A percentile compares a stretch with the other conserved stretches of the same genome.
phyloP scores from a whole-genome alignment of 2,797 vertebrate species.

The Gambelia wislizenii region DNA sequence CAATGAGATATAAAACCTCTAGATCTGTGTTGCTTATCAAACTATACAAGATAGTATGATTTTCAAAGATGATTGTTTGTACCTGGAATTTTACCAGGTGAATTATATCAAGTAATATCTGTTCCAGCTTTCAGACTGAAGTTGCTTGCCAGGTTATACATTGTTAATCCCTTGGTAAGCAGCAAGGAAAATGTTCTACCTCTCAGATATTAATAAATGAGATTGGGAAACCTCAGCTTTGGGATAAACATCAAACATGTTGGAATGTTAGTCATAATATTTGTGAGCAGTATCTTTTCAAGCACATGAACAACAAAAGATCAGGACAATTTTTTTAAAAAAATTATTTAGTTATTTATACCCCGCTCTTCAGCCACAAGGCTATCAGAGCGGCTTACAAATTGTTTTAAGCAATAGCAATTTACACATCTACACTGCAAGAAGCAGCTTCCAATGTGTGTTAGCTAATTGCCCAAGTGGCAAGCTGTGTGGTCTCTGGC shows the following conservation, averaged over 20 bases:
- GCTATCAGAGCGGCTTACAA: too few relatives aligned
- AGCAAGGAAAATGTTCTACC: constrained; percentile 64
- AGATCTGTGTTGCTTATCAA: constrained; percentile 35
- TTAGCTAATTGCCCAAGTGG: too few relatives aligned
- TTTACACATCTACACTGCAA: too few relatives aligned
- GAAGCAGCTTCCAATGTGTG: too few relatives aligned
- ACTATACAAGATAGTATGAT: neutral
- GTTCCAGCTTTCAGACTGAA: constrained; percentile 60
- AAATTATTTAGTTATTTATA: too few relatives aligned
- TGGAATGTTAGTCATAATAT: constrained; percentile 34
- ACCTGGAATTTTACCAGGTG: constrained; percentile 61
- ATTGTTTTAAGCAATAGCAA: too few relatives aligned
- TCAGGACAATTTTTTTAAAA: constrained; percentile 17
- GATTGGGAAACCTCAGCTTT: constrained; percentile 52
- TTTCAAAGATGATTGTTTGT: constrained; percentile 16
- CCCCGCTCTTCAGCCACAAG: too few relatives aligned
- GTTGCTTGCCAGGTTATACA: constrained; percentile 69
- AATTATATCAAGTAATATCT: constrained; percentile 64
- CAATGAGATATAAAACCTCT: constrained; percentile 48
- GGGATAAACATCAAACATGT: neutral
- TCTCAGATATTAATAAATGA: constrained; percentile 67
- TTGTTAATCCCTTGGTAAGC: constrained; percentile 74
- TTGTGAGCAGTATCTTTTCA: constrained; percentile 32
- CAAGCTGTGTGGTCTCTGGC: too few relatives aligned
- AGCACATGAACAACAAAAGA: constrained; percentile 30